Conservation (phyloP, 2,797 vertebrate genomes). For the Anabas testudineus region DNA sequence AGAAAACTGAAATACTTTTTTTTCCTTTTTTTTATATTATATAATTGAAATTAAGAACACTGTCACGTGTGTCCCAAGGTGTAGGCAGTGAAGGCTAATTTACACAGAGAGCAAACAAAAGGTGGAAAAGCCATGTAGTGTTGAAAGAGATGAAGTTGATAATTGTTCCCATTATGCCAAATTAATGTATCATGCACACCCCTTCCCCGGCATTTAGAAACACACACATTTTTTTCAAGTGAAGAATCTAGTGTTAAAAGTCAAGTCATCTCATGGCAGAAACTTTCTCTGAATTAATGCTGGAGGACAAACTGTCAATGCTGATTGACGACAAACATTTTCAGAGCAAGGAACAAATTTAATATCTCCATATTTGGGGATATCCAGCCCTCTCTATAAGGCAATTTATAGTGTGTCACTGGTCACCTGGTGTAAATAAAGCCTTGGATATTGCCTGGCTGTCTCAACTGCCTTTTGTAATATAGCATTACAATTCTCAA, state of each 20-base stretch:
- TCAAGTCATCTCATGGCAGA: slow-evolving; percentile 22
- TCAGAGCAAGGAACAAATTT: neutral
- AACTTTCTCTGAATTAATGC: slow-evolving; percentile 21
- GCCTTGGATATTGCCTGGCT: neutral
- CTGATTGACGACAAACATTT: slow-evolving; percentile 18
- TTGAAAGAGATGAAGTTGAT: neutral
- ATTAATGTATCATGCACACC: neutral
- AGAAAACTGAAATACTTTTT: slow-evolving; percentile 9
- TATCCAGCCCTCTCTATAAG: neutral
- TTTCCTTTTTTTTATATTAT: neutral
- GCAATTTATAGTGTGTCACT: neutral
- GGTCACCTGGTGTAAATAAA: neutral
- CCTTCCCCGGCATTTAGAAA: neutral
- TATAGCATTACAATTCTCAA: too few species aligned
- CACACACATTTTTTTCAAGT: neutral
- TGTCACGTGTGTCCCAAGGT: slow-evolving; percentile 16
- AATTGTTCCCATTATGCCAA: neutral
- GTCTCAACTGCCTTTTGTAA: too few species aligned
- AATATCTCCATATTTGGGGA: neutral
- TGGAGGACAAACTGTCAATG: slow-evolving; percentile 6
- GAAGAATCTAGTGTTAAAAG: neutral
- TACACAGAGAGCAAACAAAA: slow-evolving; percentile 20
- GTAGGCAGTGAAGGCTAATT: slow-evolving; percentile 10
- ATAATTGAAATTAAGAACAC: neutral
- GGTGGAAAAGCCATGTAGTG: neutral